Base-by-base conservation (phyloP, 2,113 vertebrate species). In the Odocoileus hemionus region DNA sequence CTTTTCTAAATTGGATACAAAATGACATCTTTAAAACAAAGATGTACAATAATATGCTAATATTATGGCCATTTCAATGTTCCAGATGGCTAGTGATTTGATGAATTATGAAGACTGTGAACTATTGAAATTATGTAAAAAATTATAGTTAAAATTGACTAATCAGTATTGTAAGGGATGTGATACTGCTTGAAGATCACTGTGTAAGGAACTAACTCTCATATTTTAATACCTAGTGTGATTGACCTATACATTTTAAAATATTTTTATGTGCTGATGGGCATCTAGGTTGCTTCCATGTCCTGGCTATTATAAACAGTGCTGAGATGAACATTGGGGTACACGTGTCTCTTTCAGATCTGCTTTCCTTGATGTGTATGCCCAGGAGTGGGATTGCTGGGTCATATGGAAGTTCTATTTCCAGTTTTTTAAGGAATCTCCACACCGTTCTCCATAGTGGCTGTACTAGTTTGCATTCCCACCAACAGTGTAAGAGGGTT, bases 1-100 rank as follows among this genome's bases (percentile, higher is more conserved):
- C 19, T 96, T 92, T 86, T 76, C 83, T 92, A 94, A 70, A 30
- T 76, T 92, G 15, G 13, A 88, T 39, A 92, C 7, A 95, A 89
- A 94, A 87, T 76, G 55, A 1, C 25, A 57, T 88, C 54, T 92
- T 88, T 45, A 83, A 61, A 94, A 23, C n/a, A 60, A 80, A 55
- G 21, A 6, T 47, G 1, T 88, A n/a, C 11, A 83, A 43, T 58
- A 80, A 43, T 33, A 17, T 36, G 57, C 91, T 79, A 67, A 86
- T 90, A 47, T 58, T 39, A 70, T 84, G 28, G 26, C 45, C 17
- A 26, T 95, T 78, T 28, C 6, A 79, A 1, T 88, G n/a, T 57
- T 79, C 50, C 36, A 58, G 80, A 28, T 78, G 43, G 84, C 26
- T 43, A n/a, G 25, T 87, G 47, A 92, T 54, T 54, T 60, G 74